Evolutionary conservation across 1,140 invertebrate species (phyloP).

Genomic region (Yoshiicerus persimilis): DNA sequence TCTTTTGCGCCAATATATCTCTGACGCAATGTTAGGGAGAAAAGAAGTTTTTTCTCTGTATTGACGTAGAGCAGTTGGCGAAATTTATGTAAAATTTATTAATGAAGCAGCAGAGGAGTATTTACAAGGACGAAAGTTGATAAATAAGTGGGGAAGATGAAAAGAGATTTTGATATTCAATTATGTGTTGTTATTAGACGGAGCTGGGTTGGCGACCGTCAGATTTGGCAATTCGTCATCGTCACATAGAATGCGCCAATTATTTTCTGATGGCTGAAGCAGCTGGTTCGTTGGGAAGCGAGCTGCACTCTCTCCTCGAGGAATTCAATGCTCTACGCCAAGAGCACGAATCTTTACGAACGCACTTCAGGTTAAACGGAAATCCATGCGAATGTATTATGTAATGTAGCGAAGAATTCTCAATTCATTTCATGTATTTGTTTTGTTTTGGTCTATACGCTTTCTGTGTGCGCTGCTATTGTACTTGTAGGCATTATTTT

Average conservation of each 20-base stretch:
- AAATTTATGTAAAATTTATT: not conserved
- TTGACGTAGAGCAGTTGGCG: not conserved
- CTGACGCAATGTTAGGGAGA: not conserved
- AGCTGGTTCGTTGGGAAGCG: slow-evolving; percentile 37
- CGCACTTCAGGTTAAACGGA: slow-evolving; percentile 40
- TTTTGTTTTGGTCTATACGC: not conserved
- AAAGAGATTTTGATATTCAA: not conserved
- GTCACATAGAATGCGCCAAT: slow-evolving; percentile 41
- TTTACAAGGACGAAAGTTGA: not conserved
- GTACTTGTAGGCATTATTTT: not conserved
- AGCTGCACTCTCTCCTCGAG: slow-evolving; percentile 23
- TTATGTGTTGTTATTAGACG: slow-evolving; percentile 35
- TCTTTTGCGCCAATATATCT: too few species aligned
- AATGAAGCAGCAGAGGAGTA: not conserved
- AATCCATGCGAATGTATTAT: slow-evolving; percentile 10
- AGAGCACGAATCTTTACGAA: slow-evolving; percentile 39
- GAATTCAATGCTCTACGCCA: slow-evolving; percentile 31
- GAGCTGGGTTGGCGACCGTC: slow-evolving; percentile 42
- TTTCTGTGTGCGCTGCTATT: not conserved
- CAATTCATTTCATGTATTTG: not conserved
- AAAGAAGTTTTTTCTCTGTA: not conserved
- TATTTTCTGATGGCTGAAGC: slow-evolving; percentile 46
- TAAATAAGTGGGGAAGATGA: not conserved
- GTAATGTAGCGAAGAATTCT: not conserved
- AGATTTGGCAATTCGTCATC: slow-evolving; percentile 43